These are phyloP conservation scores for Calypte anna DNA, from an alignment of 2,113 vertebrate species.

Conservation along the genomic window DNA sequence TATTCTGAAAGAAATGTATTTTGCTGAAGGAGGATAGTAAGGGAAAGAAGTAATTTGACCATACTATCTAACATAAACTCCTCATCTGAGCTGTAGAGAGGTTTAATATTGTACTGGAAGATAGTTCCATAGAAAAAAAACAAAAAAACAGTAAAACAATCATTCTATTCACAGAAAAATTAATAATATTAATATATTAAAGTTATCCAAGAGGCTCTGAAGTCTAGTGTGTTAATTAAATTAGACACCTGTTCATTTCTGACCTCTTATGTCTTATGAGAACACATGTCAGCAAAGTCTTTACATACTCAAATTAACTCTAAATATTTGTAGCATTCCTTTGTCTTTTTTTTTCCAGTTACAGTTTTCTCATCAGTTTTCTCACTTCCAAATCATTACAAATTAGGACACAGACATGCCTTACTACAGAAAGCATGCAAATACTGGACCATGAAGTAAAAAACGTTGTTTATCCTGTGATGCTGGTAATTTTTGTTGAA, in stretches of 20 bases:
- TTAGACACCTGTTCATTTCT: slow-evolving; percentile 61
- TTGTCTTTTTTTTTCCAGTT: not conserved
- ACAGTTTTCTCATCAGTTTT: not conserved
- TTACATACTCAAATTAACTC: slow-evolving; percentile 32
- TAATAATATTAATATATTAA: not conserved
- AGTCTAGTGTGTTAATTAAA: slow-evolving; percentile 33
- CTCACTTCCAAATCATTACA: not conserved
- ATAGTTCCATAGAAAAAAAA: not conserved
- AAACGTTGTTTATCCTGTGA: not conserved
- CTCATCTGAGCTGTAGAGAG: not conserved
- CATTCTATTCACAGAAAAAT: not conserved
- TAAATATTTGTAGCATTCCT: slow-evolving; percentile 25
- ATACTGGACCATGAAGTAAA: not conserved
- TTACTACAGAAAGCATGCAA: not conserved
- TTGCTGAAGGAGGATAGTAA: not conserved
- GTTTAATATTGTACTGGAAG: not conserved
- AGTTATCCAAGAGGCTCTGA: slow-evolving; percentile 21
- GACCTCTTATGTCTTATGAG: slow-evolving; percentile 34
- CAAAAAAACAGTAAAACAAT: not conserved
- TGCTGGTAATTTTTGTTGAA: not conserved
- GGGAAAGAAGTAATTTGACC: not conserved
- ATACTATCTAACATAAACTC: not conserved
- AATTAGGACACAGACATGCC: not conserved
- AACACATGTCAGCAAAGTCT: slow-evolving; percentile 43
- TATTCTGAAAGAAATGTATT: not conserved